Base-by-base conservation (phyloP, 2,797 vertebrate genomes). In the Brachyalestes nurse region DNA sequence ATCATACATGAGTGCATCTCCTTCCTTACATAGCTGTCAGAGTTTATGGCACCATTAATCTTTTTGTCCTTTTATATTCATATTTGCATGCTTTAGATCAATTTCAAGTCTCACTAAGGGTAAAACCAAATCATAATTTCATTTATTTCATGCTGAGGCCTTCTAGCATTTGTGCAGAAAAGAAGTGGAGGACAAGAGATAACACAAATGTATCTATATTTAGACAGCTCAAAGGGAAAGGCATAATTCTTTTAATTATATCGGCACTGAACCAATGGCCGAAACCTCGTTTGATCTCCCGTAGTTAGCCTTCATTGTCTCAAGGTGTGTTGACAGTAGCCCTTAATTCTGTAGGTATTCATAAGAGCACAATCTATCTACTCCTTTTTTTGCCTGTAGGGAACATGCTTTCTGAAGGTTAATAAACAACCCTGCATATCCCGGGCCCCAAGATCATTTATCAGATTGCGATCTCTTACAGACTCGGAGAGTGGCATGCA, bases 391-490 rank as follows among this genome's bases (percentile, higher is more conserved):
- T 84, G 91, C 92, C 90, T 90, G 83, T 88, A 88, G 93, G 90
- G 93, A 91, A 93, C 92, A 91, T 88, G 87, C 86, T 93, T 91
- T 93, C 84, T 91, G 91, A 92, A 94, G 90, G 91, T 93, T 93
- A 93, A 93, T 93, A 93, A 93, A 93, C 93, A 94, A 87, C 88
- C 86, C 91, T 86, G 87, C 90, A 90, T 91, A 90, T 91, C 90
- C 87, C 75, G 13, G 79, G 86, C 87, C 86, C 86, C n/a, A 64
- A 90, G 89, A 92, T 93, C 91, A 92, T 93, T 93, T 89, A 93
- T 93, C 92, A 93, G 91, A 89, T 92, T 87, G 86, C 40, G 88
- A 90, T 93, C 90, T 87, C 89, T 90, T 88, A 92, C 90, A 91
- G 91, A 91, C 87, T 90, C 77, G 38, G 83, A 92, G 91, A 93